These are phyloP conservation scores for Danio kyathit DNA, from an alignment of 2,797 vertebrate species.

Conservation along the genomic window DNA sequence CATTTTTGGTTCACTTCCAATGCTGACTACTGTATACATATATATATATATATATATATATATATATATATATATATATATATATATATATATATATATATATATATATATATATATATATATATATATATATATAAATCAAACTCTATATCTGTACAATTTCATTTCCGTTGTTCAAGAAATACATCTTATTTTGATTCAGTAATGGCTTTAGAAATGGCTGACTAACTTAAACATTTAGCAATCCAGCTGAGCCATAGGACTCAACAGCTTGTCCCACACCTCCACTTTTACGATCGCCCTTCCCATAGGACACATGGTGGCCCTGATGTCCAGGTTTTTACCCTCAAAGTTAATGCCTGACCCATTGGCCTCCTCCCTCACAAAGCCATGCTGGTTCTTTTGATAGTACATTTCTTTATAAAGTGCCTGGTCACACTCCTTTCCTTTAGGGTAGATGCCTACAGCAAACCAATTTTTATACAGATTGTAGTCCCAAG, in stretches of 20 bases:
- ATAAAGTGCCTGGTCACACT: conserved; percentile 71
- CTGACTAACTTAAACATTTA: conserved; percentile 46
- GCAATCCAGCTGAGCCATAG: conserved; percentile 45
- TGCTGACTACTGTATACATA: too few species aligned
- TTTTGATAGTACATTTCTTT: conserved; percentile 80
- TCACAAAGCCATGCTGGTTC: conserved; percentile 67
- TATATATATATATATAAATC: too few species aligned
- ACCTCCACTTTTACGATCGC: conserved; percentile 78
- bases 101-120: too few species aligned
- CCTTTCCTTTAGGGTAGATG: conserved; percentile 66
- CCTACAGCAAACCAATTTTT: conserved; percentile 76
- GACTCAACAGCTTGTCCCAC: conserved; percentile 76
- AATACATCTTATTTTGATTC: background rate
- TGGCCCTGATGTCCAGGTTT: conserved; percentile 73
- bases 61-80: too few species aligned
- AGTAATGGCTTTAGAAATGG: background rate
- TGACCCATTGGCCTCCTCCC: conserved; percentile 73
- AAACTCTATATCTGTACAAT: too few species aligned
- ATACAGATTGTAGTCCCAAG: conserved; percentile 78
- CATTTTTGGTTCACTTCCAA: too few species aligned
- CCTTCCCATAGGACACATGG: conserved; percentile 73
- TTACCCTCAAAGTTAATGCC: conserved; percentile 71
- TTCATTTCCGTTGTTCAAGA: too few species aligned
- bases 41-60: too few species aligned
- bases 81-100: too few species aligned